Conservation (phyloP, 1,140 invertebrate species). For the Hycleus phaleratus region DNA sequence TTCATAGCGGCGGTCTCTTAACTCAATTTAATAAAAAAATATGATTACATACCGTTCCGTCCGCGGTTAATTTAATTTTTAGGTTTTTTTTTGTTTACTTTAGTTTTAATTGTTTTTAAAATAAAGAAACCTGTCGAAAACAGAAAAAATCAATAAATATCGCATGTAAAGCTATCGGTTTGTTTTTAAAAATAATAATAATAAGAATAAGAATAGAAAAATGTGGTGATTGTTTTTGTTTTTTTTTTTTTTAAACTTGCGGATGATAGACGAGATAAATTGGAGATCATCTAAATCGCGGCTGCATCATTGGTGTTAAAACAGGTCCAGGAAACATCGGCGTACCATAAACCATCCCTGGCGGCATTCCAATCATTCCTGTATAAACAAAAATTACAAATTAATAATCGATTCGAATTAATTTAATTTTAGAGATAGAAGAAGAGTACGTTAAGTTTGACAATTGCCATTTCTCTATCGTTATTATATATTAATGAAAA, state of each 20-base stretch:
- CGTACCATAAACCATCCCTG: constrained; percentile 57
- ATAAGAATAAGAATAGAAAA: not conserved
- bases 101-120: not conserved
- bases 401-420: not conserved
- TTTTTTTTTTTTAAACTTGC: constrained; percentile 42
- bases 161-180: not conserved
- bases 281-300: constrained; percentile 70
- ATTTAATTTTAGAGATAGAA: too few relatives aligned
- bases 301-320: constrained; percentile 63
- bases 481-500: not conserved
- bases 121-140: not conserved
- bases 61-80: not conserved
- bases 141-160: not conserved
- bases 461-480: constrained; percentile 10
- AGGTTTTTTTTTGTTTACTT: not conserved
- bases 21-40: not conserved
- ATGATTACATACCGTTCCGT: constrained; percentile 4
- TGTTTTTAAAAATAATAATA: not conserved
- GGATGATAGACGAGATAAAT: constrained; percentile 40
- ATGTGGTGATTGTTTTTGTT: not conserved
- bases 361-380: constrained; percentile 62
- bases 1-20: not conserved
- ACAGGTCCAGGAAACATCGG: constrained; percentile 57
- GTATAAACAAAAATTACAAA: constrained; percentile 27
- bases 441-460: not conserved